These are phyloP conservation scores for Plotosus lineatus DNA, from an alignment of 2,113 vertebrate species.

Conservation along the genomic window DNA sequence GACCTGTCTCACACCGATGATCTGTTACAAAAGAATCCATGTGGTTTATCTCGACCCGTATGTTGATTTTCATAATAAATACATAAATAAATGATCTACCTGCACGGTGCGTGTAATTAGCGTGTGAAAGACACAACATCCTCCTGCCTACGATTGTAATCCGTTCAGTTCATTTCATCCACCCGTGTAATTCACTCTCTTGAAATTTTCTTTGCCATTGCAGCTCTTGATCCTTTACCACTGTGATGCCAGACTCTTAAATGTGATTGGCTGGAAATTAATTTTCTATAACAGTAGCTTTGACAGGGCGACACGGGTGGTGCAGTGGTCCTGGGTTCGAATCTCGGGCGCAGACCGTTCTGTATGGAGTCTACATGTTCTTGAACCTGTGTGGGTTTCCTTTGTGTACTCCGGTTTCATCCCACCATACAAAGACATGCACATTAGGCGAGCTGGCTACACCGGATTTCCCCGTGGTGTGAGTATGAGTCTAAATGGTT, in stretches of 20 bases:
- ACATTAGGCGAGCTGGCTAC: too few relatives aligned
- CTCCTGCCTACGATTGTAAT: slow-evolving; percentile 60
- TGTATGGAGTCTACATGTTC: too few relatives aligned
- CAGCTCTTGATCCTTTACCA: slow-evolving; percentile 12
- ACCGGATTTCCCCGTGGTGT: too few relatives aligned
- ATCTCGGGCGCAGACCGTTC: too few relatives aligned
- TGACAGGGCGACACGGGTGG: too few relatives aligned
- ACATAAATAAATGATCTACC: slow-evolving; percentile 55
- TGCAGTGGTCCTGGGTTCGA: too few relatives aligned
- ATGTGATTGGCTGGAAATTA: background rate
- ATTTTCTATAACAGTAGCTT: background rate
- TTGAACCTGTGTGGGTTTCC: too few relatives aligned
- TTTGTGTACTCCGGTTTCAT: too few relatives aligned
- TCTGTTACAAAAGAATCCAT: slow-evolving; percentile 51
- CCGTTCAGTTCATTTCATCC: slow-evolving; percentile 60
- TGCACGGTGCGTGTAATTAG: slow-evolving; percentile 57
- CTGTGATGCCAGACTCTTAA: background rate
- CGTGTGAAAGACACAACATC: slow-evolving; percentile 23
- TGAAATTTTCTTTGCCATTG: slow-evolving; percentile 58
- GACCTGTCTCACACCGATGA: slow-evolving; percentile 51
- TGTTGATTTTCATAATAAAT: slow-evolving; percentile 55
- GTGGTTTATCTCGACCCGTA: slow-evolving; percentile 47
- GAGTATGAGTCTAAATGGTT: too few relatives aligned
- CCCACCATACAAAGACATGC: too few relatives aligned
- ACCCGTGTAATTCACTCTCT: slow-evolving; percentile 53